Percentiles rank a stretch among this genome's conserved stretches.
Evolutionary conservation across 2,888 invertebrate species (phyloP).

Genomic region (Reticulitermes lucifugus): DNA sequence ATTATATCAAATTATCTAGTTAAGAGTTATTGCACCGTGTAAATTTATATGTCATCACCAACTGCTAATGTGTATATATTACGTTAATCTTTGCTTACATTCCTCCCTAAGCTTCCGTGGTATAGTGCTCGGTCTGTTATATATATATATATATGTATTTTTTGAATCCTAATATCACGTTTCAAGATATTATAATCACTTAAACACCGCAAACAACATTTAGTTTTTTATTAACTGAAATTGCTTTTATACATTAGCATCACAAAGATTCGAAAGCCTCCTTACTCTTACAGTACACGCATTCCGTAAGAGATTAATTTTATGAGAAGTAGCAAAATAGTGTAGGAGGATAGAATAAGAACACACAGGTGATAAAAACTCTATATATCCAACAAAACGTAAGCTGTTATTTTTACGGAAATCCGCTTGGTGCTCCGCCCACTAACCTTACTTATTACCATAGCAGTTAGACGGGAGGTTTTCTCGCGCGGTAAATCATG

Average conservation of each 20-base stretch:
- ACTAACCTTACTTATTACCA: neutral
- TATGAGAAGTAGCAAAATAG: constrained; percentile 4
- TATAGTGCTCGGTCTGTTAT: too few relatives aligned
- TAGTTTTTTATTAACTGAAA: neutral
- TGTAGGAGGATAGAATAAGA: constrained; percentile 8
- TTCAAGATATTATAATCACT: too few relatives aligned
- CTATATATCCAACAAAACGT: neutral
- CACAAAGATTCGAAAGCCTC: neutral
- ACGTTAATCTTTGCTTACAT: too few relatives aligned
- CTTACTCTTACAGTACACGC: neutral
- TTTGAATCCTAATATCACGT: too few relatives aligned
- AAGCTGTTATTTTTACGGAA: constrained; percentile 32
- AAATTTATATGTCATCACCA: too few relatives aligned
- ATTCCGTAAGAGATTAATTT: neutral
- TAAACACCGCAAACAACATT: too few relatives aligned
- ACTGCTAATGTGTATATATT: too few relatives aligned
- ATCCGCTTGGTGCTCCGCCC: neutral
- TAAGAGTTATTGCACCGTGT: too few relatives aligned
- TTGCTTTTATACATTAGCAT: neutral
- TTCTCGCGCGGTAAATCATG: constrained; percentile 6
- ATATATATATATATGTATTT: too few relatives aligned
- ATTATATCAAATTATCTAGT: too few relatives aligned
- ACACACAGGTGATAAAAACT: neutral
- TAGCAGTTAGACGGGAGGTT: neutral
- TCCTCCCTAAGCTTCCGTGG: too few relatives aligned